A percentile compares a stretch with the other conserved stretches of the same genome.
phyloP scores from a whole-genome alignment of 2,888 invertebrate species.

The Campopleginae sp. region DNA sequence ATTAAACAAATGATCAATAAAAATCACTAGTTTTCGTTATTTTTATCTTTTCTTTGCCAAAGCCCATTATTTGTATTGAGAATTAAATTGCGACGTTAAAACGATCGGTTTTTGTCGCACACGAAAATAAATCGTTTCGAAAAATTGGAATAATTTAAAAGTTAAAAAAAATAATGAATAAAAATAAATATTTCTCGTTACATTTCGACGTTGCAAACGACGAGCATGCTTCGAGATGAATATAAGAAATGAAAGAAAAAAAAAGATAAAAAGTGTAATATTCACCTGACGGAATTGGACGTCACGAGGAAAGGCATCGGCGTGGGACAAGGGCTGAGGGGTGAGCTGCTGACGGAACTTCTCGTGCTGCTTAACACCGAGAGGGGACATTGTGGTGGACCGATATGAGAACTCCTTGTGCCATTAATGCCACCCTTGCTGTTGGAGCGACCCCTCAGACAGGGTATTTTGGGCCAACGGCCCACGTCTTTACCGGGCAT shows the following conservation, averaged over 20 bases:
- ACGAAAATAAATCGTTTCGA: no score
- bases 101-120: no score
- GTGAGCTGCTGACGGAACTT: constrained; percentile 88
- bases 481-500: constrained; percentile 77
- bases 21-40: no score
- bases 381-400: constrained; percentile 90
- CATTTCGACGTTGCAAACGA: no score
- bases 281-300: constrained; percentile 89
- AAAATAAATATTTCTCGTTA: no score
- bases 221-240: neutral
- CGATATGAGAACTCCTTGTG: constrained; percentile 82
- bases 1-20: no score
- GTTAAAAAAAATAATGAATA: no score
- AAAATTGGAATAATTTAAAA: no score
- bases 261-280: constrained; percentile 1
- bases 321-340: constrained; percentile 90
- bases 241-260: neutral
- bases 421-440: constrained; percentile 80
- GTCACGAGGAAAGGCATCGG: constrained; percentile 91
- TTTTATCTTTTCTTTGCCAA: no score
- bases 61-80: no score
- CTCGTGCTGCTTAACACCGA: constrained; percentile 89
- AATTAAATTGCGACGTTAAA: no score
- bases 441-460: constrained; percentile 76
- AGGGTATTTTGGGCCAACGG: constrained; percentile 80